Conservation (phyloP, 2,797 vertebrate genomes). For the Cuniculus paca region DNA sequence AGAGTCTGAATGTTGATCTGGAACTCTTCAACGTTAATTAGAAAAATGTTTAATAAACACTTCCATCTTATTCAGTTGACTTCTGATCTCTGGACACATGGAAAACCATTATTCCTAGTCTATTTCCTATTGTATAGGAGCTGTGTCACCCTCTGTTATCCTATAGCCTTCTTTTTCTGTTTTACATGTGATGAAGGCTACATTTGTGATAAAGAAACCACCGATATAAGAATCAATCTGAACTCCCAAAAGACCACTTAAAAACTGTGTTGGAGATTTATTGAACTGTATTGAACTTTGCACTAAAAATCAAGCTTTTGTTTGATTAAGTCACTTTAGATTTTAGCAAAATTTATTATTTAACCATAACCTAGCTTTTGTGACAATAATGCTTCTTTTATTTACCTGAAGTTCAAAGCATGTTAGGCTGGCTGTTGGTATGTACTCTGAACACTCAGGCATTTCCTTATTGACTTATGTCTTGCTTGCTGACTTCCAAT, state of each 20-base stretch:
- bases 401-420: not conserved
- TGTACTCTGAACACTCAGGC: not conserved
- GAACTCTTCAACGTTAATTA: not conserved
- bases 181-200: not conserved
- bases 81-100: not conserved
- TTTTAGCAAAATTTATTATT: conserved; percentile 6
- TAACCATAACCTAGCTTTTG: not conserved
- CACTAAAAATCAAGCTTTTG: not conserved
- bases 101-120: not conserved
- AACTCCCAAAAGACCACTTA: not conserved
- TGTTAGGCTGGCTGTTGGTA: not conserved
- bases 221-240: not conserved
- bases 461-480: not conserved
- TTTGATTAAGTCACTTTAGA: not conserved
- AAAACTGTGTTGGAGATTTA: not conserved
- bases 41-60: not conserved
- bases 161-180: not conserved
- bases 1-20: not conserved
- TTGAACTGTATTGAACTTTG: not conserved
- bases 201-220: not conserved
- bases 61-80: not conserved
- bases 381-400: not conserved
- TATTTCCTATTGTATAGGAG: not conserved
- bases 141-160: not conserved
- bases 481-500: not conserved